A percentile compares a stretch with the other conserved stretches of the same genome.
Conservation (phyloP, 2,113 vertebrate species). For the Recurvirostra avosetta region DNA sequence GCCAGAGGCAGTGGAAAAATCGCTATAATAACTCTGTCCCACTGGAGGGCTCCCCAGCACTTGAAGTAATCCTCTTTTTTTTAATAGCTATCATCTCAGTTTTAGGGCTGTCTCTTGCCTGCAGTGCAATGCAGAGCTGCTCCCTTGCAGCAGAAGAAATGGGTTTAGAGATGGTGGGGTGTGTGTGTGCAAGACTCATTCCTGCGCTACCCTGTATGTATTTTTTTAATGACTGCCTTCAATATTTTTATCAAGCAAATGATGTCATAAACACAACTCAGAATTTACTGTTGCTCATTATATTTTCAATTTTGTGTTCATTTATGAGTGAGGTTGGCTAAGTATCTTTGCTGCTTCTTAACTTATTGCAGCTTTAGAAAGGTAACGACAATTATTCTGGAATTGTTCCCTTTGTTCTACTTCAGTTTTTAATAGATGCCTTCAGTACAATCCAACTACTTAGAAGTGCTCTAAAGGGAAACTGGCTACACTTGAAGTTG, state of each 20-base stretch:
- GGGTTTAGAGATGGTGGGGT: background rate
- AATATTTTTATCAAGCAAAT: background rate
- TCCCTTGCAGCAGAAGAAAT: background rate
- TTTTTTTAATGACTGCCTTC: background rate
- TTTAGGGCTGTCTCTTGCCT: background rate
- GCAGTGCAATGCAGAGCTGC: background rate
- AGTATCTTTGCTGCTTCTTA: background rate
- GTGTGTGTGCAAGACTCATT: background rate
- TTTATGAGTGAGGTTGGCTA: background rate
- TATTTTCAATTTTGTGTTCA: background rate
- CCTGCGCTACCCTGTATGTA: background rate
- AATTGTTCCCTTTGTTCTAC: constrained; percentile 9
- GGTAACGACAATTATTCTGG: background rate
- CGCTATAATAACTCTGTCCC: background rate
- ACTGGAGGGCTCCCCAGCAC: constrained; percentile 58
- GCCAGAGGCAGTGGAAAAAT: background rate
- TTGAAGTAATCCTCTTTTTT: background rate
- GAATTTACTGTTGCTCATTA: background rate
- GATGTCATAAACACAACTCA: background rate
- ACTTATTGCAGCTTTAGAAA: background rate
- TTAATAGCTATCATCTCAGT: background rate
- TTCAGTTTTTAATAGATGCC: background rate
- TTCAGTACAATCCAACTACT: background rate
- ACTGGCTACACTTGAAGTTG: background rate
- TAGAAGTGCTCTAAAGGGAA: constrained; percentile 13